Base-by-base conservation (phyloP, 2,797 vertebrate genomes). In the Spatula versicolor region DNA sequence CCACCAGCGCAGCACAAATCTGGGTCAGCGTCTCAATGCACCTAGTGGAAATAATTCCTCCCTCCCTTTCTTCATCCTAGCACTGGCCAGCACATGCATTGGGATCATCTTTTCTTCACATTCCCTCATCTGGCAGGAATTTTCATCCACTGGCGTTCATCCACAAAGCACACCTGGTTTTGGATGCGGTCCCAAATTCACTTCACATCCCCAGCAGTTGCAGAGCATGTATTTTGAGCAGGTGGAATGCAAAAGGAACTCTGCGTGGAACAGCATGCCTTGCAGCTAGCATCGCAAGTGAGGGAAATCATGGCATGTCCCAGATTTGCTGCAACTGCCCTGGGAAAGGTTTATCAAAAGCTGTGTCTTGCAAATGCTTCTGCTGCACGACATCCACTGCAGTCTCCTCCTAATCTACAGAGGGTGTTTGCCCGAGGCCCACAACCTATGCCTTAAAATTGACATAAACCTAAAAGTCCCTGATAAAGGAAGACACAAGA, bases 281-380 rank as follows among this genome's bases (percentile, higher is more conserved):
- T 50, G 74, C 87, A 96, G 88, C 90, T 92, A 91, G 71, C 91
- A 96, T 91, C 85, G 90, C 92, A 55, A 95, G 86, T 88, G 91
- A 92, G 77, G 18, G 8, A 80, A 96, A 92, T 77, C 81, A 92
- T 62, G 90, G 91, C 10, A 2, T 86, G 95, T 67, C 89, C 95
- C 85, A 94, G 90, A 96, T 90, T 93, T 86, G 48, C 91, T 92
- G 67, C 74, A 77, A 88, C 63, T 88, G 89, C 87, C 77, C 71
- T 86, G 89, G 83, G 93, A 95, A 84, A 96, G 67, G 83, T 81
- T 96, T 93, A 92, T 80, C 74, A 86, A 86, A 88, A 90, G 77
- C 67, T 28, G 31, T 74, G 64, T 58, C 0, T 0, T 66, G 77
- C 1, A 0, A 92, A 41, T 10, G 45, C 55, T 93, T 94, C 91